Base-by-base conservation (phyloP, 2,113 vertebrate species). In the Hippocampus barbouri region DNA sequence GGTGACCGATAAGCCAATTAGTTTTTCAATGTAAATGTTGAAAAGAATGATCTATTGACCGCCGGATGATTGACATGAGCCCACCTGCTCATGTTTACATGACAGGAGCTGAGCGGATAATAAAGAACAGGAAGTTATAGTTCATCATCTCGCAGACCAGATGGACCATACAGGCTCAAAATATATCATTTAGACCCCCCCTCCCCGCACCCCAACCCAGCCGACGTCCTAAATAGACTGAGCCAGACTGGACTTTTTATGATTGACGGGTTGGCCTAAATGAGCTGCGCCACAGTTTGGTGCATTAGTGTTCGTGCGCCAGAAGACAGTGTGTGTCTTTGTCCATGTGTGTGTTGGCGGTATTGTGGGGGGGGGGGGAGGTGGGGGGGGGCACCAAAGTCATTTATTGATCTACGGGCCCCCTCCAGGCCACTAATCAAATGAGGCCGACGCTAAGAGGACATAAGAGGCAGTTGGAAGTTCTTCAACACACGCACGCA, bases 391-490 rank as follows among this genome's bases (percentile, higher is more conserved):
- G 62, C 70, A 77, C 71, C 76, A 60, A 74, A 85, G 81, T 84
- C 77, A 77, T 61, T 66, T 90, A 91, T 92, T 87, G 91, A 92
- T 92, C 81, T 57, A 59, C 43, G 40, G 69, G 68, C 59, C 74
- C 87, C 86, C 87, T 76, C 78, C 74, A 85, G 86, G 87, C 87
- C 70, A 79, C 84, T 87, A 86, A 88, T 92, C 89, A 90, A 86
- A 89, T 83, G 84, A 83, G 75, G 68, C 41, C 51, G 76, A 79
- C 54, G 47, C 79, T 82, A 68, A 82, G 54, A 81, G 81, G 81
- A 79, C 79, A 75, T 73, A 51, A 67, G 77, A 86, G 73, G 64
- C 83, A 77, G 75, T 83, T 73, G 73, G 75, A 82, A 89, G 84
- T 87, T 87, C 87, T 79, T 86, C 88, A 85, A 87, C 85, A 60